These are phyloP conservation scores for Kryphioiulus occultus DNA, from an alignment of 2,888 invertebrate species.

Conservation along the genomic window DNA sequence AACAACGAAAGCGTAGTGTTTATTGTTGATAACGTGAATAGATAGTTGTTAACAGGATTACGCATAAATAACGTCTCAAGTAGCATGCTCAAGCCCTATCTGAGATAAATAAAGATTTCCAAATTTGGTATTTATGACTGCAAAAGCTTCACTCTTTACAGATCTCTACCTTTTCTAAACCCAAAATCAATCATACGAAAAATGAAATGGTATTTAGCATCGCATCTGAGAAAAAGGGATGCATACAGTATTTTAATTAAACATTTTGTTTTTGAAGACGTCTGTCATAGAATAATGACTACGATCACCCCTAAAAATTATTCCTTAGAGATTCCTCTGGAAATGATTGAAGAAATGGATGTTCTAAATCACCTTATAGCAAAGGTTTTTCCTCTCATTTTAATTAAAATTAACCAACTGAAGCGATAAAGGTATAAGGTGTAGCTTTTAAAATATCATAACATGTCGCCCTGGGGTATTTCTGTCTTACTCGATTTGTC, in stretches of 20 bases:
- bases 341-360: no score
- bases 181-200: no score
- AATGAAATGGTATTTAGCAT: no score
- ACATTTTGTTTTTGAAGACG: no score
- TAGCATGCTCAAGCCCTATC: neutral
- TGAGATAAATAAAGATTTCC: neutral
- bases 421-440: neutral
- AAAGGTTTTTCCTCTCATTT: neutral
- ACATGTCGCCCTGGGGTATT: neutral
- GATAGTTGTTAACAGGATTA: neutral
- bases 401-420: neutral
- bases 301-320: no score
- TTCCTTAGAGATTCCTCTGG: no score
- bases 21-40: neutral
- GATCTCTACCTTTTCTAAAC: no score
- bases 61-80: neutral
- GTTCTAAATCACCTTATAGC: neutral
- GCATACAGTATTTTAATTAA: no score
- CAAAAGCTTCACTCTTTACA: no score
- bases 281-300: no score
- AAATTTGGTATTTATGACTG: neutral
- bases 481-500: neutral
- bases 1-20: neutral
- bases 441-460: neutral
- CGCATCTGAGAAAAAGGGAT: no score